Evolutionary conservation across 2,113 vertebrate species (phyloP), one percentile per base, ranked within the genome.

Genomic region (Monopterus albus): DNA sequence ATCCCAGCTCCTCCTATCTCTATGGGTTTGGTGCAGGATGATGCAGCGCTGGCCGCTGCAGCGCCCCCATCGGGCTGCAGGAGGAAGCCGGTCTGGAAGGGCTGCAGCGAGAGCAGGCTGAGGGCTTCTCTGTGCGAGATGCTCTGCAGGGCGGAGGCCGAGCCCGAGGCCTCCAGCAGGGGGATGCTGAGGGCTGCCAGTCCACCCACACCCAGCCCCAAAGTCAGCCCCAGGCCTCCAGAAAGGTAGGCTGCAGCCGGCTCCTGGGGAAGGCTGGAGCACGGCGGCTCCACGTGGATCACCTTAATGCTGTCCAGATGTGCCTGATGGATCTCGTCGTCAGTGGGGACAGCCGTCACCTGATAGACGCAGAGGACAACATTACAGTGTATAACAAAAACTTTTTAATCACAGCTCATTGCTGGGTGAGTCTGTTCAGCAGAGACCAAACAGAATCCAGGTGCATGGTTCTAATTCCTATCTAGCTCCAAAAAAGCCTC

Each of bases 211-310:
- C 85, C 69, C 5, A 88, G 57, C 0, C 78, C 75, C 40, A 89
- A 7, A 10, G 83, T 51, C 59, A 92, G 36, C 7, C 93, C 78
- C 57, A 85, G 40, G 3, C 83, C 75, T 0, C 80, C 88, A 0
- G 85, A 46, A 53, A 88, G 65, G 79, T 20, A 90, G 28, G 72
- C 63, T 0, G 89, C 91, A 50, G 93, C 86, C 0, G 93, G 92
- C 89, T 97, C 97, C 90, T 96, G 96, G 93, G 96, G 96, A 85
- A 98, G 94, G 90, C 94, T 95, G 85, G 94, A 94, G 87, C 88
- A 92, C 21, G 95, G 91, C 21, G 95, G 90, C 91, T 96, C 96
- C 82, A 96, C 94, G 50, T 92, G 95, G 75, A 95, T 94, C 65
- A 95, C 95, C 86, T 91, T 96, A 90, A 94, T 95, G 90, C 92